Conservation (phyloP, 2,797 vertebrate species). For the Smutsia temminckii region DNA sequence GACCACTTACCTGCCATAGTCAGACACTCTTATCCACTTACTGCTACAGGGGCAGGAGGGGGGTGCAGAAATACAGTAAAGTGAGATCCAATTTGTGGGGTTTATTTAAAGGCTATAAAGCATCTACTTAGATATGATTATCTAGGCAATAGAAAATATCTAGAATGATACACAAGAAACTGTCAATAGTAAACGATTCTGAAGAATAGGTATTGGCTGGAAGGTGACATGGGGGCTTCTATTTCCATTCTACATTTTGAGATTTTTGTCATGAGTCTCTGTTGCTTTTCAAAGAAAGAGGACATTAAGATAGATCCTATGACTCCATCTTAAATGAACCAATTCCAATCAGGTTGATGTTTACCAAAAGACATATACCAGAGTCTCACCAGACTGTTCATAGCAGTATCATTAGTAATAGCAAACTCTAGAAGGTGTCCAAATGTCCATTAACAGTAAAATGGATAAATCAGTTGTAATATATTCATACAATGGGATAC, state of each 20-base stretch:
- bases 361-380: background rate
- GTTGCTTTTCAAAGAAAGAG: slow-evolving; percentile 23
- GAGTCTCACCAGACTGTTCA: background rate
- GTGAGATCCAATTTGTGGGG: background rate
- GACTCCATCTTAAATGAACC: background rate
- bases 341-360: slow-evolving; percentile 1
- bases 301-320: slow-evolving; percentile 17
- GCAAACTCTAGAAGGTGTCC: background rate
- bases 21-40: background rate
- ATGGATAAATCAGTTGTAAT: background rate
- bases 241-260: background rate
- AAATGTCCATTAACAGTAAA: background rate
- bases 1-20: background rate
- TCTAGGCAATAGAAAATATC: background rate
- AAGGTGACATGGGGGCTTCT: background rate
- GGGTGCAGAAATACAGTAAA: background rate
- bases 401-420: background rate
- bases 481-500: background rate
- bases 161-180: background rate
- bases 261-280: slow-evolving; percentile 21
- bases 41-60: accelerated
- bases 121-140: background rate
- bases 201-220: background rate
- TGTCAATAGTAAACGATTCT: background rate
- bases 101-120: background rate